These are phyloP conservation scores for Xestia c-nigrum DNA, from an alignment of 2,888 invertebrate genomes.

Conservation along the genomic window DNA sequence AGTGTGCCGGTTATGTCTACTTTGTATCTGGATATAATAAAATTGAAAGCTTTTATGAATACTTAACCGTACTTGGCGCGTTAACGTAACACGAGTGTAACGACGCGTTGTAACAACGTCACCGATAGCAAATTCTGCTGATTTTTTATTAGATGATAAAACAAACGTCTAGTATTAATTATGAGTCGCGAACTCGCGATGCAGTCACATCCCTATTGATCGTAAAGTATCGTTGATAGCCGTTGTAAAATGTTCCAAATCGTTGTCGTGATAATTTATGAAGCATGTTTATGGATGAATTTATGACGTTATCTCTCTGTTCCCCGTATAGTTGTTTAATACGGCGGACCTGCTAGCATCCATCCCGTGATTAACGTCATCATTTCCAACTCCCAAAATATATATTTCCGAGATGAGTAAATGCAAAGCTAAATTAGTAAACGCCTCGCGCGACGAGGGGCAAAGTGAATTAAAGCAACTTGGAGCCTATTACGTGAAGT, in stretches of 20 bases:
- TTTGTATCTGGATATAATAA: slow-evolving; percentile 74
- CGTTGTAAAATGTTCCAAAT: slow-evolving; percentile 90
- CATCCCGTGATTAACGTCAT: slow-evolving; percentile 62
- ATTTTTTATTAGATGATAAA: slow-evolving; percentile 89
- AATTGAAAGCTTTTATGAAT: slow-evolving; percentile 81
- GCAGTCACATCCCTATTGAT: slow-evolving; percentile 87
- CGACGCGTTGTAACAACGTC: slow-evolving; percentile 79
- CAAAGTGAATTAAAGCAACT: slow-evolving; percentile 87
- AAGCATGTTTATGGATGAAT: slow-evolving; percentile 88
- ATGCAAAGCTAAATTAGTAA: slow-evolving; percentile 80
- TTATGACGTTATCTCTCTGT: slow-evolving; percentile 84
- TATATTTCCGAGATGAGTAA: slow-evolving; percentile 67
- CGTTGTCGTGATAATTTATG: slow-evolving; percentile 90
- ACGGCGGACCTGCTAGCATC: slow-evolving; percentile 55
- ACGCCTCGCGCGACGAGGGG: slow-evolving; percentile 75
- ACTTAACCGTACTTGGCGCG: slow-evolving; percentile 79
- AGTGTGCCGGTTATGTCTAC: slow-evolving; percentile 67
- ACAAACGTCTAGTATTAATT: slow-evolving; percentile 90
- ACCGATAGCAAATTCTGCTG: slow-evolving; percentile 81
- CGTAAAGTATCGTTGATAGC: slow-evolving; percentile 89
- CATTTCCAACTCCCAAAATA: slow-evolving; percentile 52
- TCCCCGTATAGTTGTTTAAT: slow-evolving; percentile 60
- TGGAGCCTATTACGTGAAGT: slow-evolving; percentile 88
- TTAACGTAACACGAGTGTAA: slow-evolving; percentile 74
- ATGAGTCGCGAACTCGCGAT: slow-evolving; percentile 83